phyloP scores from a whole-genome alignment of 2,888 invertebrate species.

The Elysia crispata region DNA sequence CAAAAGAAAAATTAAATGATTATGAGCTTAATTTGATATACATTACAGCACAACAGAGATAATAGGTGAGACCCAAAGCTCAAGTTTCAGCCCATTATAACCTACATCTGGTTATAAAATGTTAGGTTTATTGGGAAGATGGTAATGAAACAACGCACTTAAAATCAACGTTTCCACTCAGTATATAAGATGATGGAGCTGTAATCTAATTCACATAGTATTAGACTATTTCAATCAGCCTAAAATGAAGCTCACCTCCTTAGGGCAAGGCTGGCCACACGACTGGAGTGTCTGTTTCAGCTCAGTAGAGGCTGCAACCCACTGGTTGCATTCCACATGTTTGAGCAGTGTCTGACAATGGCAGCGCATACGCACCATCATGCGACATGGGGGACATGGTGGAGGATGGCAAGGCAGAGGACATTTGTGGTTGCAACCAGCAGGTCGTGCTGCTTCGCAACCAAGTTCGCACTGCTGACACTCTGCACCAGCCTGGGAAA shows the following conservation, averaged over 20 bases:
- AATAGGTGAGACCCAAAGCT: background rate
- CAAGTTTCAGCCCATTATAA: too few relatives aligned
- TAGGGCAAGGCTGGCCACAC: conserved; percentile 92
- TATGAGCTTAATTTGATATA: background rate
- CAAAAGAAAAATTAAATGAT: background rate
- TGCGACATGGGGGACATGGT: conserved; percentile 85
- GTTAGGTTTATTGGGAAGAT: background rate
- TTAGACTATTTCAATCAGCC: too few relatives aligned
- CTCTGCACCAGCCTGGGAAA: conserved; percentile 70
- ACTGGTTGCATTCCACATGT: conserved; percentile 85
- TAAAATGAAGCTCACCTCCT: conserved; percentile 81
- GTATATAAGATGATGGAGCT: too few relatives aligned
- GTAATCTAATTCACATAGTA: too few relatives aligned
- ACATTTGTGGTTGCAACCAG: conserved; percentile 87
- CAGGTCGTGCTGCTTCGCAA: conserved; percentile 79
- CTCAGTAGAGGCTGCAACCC: conserved; percentile 79
- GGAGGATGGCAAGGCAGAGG: conserved; percentile 82
- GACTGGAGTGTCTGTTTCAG: conserved; percentile 79
- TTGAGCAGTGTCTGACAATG: conserved; percentile 89
- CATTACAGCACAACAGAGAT: too few relatives aligned
- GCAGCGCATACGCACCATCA: conserved; percentile 81
- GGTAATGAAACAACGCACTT: background rate
- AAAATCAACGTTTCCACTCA: too few relatives aligned
- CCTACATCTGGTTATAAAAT: too few relatives aligned
- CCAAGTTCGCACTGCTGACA: conserved; percentile 75